Percentiles rank a stretch among this genome's conserved stretches.
phyloP scores from a whole-genome alignment of 1,140 invertebrate genomes.

The Eufriesea mexicana region DNA sequence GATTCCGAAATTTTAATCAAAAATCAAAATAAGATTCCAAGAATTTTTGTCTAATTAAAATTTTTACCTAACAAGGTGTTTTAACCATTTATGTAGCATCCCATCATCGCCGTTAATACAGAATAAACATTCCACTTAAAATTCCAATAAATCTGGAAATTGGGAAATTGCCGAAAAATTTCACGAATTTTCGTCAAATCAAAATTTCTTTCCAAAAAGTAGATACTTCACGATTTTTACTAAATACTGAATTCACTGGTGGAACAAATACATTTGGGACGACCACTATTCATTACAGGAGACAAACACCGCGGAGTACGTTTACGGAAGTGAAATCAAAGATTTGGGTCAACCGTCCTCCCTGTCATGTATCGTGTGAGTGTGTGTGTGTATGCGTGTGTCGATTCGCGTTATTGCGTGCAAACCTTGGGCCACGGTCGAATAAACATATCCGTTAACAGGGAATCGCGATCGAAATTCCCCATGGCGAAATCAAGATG shows the following conservation, averaged over 20 bases:
- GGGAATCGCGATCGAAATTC: conserved; percentile 61
- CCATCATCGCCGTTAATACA: no score
- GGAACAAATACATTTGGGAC: neutral
- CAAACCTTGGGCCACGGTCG: conserved; percentile 65
- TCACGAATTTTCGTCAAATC: no score
- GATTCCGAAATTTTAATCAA: neutral
- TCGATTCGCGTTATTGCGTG: conserved; percentile 62
- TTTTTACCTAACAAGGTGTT: neutral
- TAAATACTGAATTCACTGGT: neutral
- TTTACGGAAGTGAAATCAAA: conserved; percentile 23
- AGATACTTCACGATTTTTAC: neutral
- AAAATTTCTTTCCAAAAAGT: no score
- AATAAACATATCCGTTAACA: conserved; percentile 73
- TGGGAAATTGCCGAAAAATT: no score
- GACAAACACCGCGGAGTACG: neutral
- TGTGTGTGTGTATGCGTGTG: no score
- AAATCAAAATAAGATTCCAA: neutral
- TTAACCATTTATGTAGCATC: no score
- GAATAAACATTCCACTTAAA: no score
- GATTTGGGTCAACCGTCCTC: conserved; percentile 19
- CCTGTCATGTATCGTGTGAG: neutral
- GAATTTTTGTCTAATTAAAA: neutral
- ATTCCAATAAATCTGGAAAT: no score
- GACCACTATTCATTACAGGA: neutral
- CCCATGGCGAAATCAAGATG: conserved; percentile 36